These are phyloP conservation scores for Chironomus striatipennis DNA, from an alignment of 1,140 invertebrate genomes.

Conservation along the genomic window DNA sequence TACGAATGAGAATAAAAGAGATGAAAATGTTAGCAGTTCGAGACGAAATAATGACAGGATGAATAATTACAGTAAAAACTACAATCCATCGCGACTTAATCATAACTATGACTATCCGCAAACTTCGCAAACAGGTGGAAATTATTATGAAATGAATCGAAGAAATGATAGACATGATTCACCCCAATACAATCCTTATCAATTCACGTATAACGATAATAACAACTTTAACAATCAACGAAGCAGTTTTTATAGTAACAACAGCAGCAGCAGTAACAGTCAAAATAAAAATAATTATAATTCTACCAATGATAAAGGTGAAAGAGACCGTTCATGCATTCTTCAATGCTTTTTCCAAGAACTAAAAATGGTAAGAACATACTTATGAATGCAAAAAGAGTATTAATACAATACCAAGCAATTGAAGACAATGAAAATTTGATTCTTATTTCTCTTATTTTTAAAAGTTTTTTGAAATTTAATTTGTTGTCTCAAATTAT, in stretches of 20 bases:
- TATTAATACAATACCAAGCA: too few relatives aligned
- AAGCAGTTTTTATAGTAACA: conserved; percentile 25
- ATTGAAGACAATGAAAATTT: too few relatives aligned
- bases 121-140: conserved; percentile 16
- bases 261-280: conserved; percentile 20
- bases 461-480: too few relatives aligned
- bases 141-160: conserved; percentile 6
- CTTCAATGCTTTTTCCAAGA: conserved; percentile 47
- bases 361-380: conserved; percentile 42
- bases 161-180: conserved; percentile 17
- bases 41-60: background rate
- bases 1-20: background rate
- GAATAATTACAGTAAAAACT: background rate
- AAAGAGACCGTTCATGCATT: conserved; percentile 36
- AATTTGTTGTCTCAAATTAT: too few relatives aligned
- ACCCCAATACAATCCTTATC: conserved; percentile 8
- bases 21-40: background rate
- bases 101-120: background rate
- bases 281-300: conserved; percentile 25
- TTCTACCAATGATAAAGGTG: background rate
- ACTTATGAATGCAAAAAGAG: background rate
- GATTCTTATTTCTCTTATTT: too few relatives aligned
- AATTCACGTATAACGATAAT: conserved; percentile 17
- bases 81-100: background rate
- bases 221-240: background rate